Evolutionary conservation across 2,113 vertebrate species (phyloP).

Genomic region (Gymnogyps californianus): DNA sequence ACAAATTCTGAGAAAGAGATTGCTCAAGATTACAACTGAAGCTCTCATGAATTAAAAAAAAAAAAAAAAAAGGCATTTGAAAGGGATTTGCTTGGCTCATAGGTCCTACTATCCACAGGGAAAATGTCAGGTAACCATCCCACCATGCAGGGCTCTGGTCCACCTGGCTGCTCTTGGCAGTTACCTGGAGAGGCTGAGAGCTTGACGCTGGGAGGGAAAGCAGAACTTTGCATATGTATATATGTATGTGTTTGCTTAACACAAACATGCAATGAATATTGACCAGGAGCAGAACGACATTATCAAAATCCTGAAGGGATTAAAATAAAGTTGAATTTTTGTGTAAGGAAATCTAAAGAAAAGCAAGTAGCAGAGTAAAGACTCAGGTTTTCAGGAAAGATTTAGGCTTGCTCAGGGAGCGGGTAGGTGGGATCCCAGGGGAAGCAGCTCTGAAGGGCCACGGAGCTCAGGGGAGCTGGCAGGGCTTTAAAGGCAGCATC

Average conservation of each 20-base stretch:
- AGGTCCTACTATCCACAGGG: not conserved
- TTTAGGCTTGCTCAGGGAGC: not conserved
- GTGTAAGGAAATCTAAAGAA: not conserved
- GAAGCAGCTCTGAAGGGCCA: not conserved
- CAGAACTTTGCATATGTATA: not conserved
- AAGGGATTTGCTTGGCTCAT: not conserved
- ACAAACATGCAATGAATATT: not conserved
- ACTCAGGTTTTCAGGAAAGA: not conserved
- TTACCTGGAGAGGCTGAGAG: not conserved
- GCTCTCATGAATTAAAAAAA: too few relatives aligned
- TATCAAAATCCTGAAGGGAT: not conserved
- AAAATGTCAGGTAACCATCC: not conserved
- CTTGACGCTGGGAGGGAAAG: not conserved
- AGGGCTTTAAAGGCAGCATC: not conserved
- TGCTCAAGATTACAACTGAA: not conserved
- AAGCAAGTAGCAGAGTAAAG: not conserved
- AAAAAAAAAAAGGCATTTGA: not conserved
- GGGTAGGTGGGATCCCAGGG: accelerated
- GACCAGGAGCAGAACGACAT: not conserved
- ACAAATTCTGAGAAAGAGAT: not conserved
- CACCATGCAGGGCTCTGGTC: accelerated
- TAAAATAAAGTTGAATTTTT: not conserved
- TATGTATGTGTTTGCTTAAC: not conserved
- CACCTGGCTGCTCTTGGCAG: not conserved
- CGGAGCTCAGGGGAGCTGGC: accelerated